A percentile compares a stretch with the other conserved stretches of the same genome.
These are phyloP conservation scores for Otus scops DNA, from an alignment of 2,797 vertebrate species.

Conservation along the genomic window DNA sequence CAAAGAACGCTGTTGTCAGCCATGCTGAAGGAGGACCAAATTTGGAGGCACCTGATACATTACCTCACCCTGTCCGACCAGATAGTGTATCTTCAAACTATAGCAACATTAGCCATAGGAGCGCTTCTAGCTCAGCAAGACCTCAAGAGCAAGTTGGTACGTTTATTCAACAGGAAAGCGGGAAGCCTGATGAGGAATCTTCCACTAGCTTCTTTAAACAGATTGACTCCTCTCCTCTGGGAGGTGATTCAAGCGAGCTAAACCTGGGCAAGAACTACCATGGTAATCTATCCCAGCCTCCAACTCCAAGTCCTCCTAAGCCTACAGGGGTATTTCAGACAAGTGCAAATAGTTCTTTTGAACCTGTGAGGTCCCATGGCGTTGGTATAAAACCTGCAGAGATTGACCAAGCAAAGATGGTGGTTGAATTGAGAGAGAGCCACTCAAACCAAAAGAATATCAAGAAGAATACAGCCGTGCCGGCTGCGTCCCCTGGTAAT, in stretches of 20 bases:
- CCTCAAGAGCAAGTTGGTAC: constrained; percentile 86
- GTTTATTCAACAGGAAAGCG: constrained; percentile 96
- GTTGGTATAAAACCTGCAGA: constrained; percentile 86
- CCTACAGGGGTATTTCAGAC: constrained; percentile 93
- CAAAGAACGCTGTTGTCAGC: constrained; percentile 61
- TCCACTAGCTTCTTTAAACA: constrained; percentile 91
- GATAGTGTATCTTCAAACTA: constrained; percentile 90
- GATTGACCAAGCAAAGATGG: constrained; percentile 88
- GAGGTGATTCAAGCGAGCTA: constrained; percentile 64
- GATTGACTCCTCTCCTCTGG: constrained; percentile 88
- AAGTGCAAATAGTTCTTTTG: constrained; percentile 97
- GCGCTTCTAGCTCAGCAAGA: constrained; percentile 74
- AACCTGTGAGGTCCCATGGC: constrained; percentile 90
- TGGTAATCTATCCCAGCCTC: constrained; percentile 71
- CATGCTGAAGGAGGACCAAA: constrained; percentile 83
- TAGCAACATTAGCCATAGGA: constrained; percentile 86
- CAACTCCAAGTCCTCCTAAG: constrained; percentile 93
- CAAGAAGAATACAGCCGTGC: not conserved
- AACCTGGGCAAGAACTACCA: constrained; percentile 61
- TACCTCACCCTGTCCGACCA: constrained; percentile 78
- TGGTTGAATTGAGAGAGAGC: constrained; percentile 80
- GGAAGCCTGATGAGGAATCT: constrained; percentile 83
- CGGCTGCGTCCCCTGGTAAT: constrained; percentile 83
- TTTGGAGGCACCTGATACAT: constrained; percentile 84
- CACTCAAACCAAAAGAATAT: constrained; percentile 37